Evolutionary conservation across 2,113 vertebrate species (phyloP).

Genomic region (Pterophyllum scalare): DNA sequence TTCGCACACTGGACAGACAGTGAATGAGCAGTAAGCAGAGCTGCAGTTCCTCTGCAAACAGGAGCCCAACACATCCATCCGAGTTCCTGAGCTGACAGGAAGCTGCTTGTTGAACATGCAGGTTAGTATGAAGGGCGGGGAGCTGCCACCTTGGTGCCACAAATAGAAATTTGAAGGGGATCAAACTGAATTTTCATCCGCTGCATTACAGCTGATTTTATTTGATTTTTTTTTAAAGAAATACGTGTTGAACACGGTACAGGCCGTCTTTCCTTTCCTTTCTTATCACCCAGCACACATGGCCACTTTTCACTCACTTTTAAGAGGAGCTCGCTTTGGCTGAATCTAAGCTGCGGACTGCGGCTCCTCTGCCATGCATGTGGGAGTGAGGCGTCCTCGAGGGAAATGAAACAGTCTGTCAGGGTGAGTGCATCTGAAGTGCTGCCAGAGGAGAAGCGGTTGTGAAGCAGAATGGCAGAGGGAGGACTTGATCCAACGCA

Average conservation of each 20-base stretch:
- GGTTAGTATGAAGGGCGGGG: background rate
- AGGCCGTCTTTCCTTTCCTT: background rate
- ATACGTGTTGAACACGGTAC: background rate
- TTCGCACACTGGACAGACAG: background rate
- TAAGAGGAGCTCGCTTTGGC: background rate
- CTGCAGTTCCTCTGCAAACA: background rate
- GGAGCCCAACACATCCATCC: background rate
- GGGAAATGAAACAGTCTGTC: slow-evolving; percentile 47
- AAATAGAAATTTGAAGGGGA: background rate
- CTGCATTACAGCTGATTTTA: background rate
- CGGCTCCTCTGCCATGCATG: slow-evolving; percentile 23
- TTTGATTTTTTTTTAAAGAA: background rate
- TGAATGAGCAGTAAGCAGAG: background rate
- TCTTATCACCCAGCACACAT: slow-evolving; percentile 27
- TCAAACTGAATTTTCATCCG: background rate
- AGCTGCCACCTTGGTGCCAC: too few relatives aligned
- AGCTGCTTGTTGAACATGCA: background rate
- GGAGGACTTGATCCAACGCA: slow-evolving; percentile 39
- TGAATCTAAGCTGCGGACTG: slow-evolving; percentile 7
- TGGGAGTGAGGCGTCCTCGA: slow-evolving; percentile 61
- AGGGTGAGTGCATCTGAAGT: slow-evolving; percentile 58
- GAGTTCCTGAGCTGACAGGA: background rate
- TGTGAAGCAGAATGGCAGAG: slow-evolving; percentile 46
- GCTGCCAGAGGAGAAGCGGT: slow-evolving; percentile 58
- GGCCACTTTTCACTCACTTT: slow-evolving; percentile 5